These are phyloP conservation scores for Elaphurus davidianus DNA, from an alignment of 2,113 vertebrate species.

Conservation along the genomic window DNA sequence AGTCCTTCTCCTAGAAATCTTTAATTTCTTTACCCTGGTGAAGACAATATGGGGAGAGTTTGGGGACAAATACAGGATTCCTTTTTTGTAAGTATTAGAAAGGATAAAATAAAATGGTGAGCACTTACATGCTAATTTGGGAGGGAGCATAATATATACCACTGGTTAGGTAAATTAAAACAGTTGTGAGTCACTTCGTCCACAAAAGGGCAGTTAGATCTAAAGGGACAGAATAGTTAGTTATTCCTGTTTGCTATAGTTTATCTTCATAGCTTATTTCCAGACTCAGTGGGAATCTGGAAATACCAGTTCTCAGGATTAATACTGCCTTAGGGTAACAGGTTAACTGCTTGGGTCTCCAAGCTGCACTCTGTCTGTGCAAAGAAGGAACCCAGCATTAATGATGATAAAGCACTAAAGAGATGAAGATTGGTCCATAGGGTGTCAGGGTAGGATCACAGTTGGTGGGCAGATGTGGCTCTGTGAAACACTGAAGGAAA, in stretches of 20 bases:
- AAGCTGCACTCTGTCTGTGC: neutral
- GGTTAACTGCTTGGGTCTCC: neutral
- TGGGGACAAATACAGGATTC: neutral
- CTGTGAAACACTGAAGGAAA: neutral
- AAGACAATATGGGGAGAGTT: neutral
- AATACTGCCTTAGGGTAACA: neutral
- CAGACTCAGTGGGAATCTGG: neutral
- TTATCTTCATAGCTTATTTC: conserved; percentile 35
- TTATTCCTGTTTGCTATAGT: conserved; percentile 8
- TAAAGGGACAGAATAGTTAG: neutral
- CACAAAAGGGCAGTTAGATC: conserved; percentile 17
- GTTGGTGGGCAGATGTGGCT: neutral
- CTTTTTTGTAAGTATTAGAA: neutral
- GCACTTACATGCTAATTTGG: neutral
- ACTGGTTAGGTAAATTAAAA: neutral
- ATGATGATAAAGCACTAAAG: neutral
- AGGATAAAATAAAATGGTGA: neutral
- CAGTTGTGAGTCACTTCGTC: conserved; percentile 14
- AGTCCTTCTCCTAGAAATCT: neutral
- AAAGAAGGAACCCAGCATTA: neutral
- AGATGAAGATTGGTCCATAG: neutral
- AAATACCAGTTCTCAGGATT: conserved; percentile 59
- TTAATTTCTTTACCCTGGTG: neutral
- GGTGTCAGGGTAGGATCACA: neutral
- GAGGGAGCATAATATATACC: neutral